phyloP scores from a whole-genome alignment of 2,113 vertebrate genomes.

The Scomber scombrus region DNA sequence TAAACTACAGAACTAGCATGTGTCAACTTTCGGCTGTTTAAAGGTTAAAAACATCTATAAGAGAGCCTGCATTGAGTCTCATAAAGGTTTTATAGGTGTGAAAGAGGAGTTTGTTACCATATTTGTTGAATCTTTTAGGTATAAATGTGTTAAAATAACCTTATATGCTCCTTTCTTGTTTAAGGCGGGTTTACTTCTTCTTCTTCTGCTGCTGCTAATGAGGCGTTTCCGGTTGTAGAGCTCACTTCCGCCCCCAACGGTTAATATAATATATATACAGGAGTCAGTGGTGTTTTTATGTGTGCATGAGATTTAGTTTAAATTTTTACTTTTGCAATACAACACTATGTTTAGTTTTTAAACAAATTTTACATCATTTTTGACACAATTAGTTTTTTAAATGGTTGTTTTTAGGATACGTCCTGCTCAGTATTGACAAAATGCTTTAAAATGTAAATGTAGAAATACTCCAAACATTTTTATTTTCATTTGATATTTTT shows the following conservation, averaged over 20 bases:
- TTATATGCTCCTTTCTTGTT: fast-evolving
- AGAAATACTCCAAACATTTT: too few relatives aligned
- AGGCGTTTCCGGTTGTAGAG: neutral
- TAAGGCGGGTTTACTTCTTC: slow-evolving; percentile 46
- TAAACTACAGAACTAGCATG: neutral
- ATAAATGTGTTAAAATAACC: slow-evolving; percentile 1
- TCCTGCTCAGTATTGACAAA: too few relatives aligned
- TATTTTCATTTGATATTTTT: too few relatives aligned
- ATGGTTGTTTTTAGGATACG: too few relatives aligned
- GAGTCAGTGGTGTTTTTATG: too few relatives aligned
- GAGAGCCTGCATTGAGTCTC: neutral
- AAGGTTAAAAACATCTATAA: neutral
- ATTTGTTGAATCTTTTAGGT: neutral
- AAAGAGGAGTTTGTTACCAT: neutral
- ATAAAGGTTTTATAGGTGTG: neutral
- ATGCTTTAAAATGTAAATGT: too few relatives aligned
- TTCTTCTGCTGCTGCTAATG: slow-evolving; percentile 3
- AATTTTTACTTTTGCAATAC: too few relatives aligned
- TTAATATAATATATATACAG: too few relatives aligned
- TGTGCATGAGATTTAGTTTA: too few relatives aligned
- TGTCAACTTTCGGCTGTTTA: neutral
- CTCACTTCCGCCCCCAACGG: slow-evolving; percentile 1
- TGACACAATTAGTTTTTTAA: too few relatives aligned
- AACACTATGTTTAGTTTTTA: too few relatives aligned
- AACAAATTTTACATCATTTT: too few relatives aligned